Conservation (phyloP, 2,797 vertebrate genomes). For the Scarus forsteni region DNA sequence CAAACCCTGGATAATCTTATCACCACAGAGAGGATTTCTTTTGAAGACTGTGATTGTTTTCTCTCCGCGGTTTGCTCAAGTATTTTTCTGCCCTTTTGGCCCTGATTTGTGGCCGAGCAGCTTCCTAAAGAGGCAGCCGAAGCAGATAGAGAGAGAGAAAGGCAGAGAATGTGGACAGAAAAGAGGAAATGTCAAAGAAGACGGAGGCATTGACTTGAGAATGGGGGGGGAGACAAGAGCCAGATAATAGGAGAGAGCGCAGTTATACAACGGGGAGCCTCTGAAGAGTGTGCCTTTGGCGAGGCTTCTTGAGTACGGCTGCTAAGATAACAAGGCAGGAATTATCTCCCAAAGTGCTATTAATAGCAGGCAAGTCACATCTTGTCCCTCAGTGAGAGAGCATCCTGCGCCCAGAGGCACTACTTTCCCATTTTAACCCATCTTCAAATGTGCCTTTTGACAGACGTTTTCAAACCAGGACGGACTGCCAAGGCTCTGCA, state of each 20-base stretch:
- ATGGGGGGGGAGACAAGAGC: constrained; percentile 33
- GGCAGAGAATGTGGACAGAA: constrained; percentile 1
- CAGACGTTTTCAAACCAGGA: constrained; percentile 50
- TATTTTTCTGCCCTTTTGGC: not conserved
- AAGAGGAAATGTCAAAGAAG: constrained; percentile 30
- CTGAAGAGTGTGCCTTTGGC: constrained; percentile 63
- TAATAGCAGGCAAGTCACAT: constrained; percentile 84
- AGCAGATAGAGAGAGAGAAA: not conserved
- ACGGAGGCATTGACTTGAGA: constrained; percentile 42
- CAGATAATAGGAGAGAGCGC: constrained; percentile 52
- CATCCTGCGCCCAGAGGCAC: constrained; percentile 70
- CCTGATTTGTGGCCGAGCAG: constrained; percentile 7
- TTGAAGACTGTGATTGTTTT: not conserved
- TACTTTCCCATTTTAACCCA: constrained; percentile 62
- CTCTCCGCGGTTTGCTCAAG: not conserved
- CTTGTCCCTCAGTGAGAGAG: constrained; percentile 75
- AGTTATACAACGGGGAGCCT: constrained; percentile 74
- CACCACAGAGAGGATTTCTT: not conserved
- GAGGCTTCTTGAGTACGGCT: constrained; percentile 67
- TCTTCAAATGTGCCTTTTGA: constrained; percentile 64
- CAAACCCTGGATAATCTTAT: not conserved
- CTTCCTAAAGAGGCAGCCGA: constrained; percentile 5
- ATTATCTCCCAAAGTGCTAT: constrained; percentile 85
- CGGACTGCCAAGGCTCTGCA: constrained; percentile 22
- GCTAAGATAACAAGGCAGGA: constrained; percentile 82